Conservation (phyloP, 64 coral and sea anemone species). For the Anthopleura sola region DNA sequence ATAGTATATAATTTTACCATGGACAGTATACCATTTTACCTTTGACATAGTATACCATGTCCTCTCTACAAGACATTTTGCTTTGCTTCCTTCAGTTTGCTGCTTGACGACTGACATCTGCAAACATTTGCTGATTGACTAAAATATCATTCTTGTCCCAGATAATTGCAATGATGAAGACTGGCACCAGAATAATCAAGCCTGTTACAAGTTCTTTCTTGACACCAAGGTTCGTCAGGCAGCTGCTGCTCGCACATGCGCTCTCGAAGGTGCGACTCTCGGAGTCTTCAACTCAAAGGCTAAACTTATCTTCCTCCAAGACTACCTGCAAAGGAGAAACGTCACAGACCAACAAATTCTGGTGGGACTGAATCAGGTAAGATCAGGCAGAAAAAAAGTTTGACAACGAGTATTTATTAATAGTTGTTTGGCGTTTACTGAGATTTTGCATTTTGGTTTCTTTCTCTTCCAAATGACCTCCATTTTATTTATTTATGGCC, state of each 20-base stretch:
- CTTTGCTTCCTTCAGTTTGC: no score
- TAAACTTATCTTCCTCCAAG: neutral
- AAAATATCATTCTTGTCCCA: neutral
- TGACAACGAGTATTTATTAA: no score
- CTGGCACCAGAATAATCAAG: neutral
- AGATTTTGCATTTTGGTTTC: no score
- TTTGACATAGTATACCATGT: no score
- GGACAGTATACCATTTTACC: no score
- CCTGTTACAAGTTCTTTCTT: constrained; percentile 1
- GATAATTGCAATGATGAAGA: constrained; percentile 8
- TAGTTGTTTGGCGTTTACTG: no score
- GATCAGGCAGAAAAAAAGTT: no score
- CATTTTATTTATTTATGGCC: no score
- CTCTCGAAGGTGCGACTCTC: neutral
- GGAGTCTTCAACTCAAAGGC: neutral
- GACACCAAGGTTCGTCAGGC: neutral
- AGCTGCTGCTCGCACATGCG: neutral
- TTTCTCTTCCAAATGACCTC: no score
- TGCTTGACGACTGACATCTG: no score
- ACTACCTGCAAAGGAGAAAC: neutral
- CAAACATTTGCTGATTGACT: neutral
- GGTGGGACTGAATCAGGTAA: neutral
- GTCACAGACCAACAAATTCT: neutral
- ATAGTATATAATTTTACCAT: no score
- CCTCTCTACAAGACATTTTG: no score